phyloP scores from a whole-genome alignment of 1,140 invertebrate genomes.

The Pogonomyrmex californicus region DNA sequence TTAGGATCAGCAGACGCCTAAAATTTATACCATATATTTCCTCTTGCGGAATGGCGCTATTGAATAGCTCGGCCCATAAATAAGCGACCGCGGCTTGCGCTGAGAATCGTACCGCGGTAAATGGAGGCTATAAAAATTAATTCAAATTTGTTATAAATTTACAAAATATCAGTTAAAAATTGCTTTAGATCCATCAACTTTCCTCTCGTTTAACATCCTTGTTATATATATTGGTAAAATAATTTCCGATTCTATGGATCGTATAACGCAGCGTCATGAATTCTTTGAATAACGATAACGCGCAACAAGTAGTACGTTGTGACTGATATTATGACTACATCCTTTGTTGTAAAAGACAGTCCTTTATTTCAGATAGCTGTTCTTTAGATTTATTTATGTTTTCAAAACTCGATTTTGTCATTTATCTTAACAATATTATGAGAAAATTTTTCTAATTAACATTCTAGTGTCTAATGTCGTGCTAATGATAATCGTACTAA shows the following conservation, averaged over 20 bases:
- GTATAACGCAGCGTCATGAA: slow-evolving; percentile 15
- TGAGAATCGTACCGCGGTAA: slow-evolving; percentile 92
- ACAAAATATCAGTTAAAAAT: background rate
- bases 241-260: background rate
- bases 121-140: slow-evolving; percentile 90
- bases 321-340: too few species aligned
- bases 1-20: slow-evolving; percentile 90
- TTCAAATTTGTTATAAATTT: slow-evolving; percentile 14
- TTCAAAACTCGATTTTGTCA: too few species aligned
- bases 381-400: too few species aligned
- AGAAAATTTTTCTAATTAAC: too few species aligned
- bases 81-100: slow-evolving; percentile 93
- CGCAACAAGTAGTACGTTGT: background rate
- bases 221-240: background rate
- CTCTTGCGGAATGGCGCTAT: slow-evolving; percentile 92
- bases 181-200: background rate
- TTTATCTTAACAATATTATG: too few species aligned
- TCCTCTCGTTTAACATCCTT: background rate
- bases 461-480: too few species aligned
- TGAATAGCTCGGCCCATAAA: slow-evolving; percentile 92
- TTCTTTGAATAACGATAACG: slow-evolving; percentile 2
- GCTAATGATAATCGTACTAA: too few species aligned
- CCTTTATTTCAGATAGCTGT: too few species aligned
- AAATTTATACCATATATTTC: slow-evolving; percentile 91
- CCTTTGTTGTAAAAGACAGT: too few species aligned